Evolutionary conservation across 2,797 vertebrate species (phyloP), one percentile per base, ranked within the genome.

Genomic region (Parauchenoglanis ngamensis): DNA sequence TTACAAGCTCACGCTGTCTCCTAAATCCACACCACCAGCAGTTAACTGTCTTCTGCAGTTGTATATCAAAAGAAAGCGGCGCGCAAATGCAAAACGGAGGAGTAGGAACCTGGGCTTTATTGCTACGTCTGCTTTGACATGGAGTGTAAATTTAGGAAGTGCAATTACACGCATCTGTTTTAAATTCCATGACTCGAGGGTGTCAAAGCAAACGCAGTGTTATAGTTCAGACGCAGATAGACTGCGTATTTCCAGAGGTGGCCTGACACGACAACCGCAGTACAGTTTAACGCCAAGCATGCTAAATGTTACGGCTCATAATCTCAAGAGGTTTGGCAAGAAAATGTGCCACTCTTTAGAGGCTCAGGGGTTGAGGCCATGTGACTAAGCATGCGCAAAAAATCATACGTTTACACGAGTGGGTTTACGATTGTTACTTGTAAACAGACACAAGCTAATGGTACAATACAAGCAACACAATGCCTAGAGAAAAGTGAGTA

Each of bases 141-240:
- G 67, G 72, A 35, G 72, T 79, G 68, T 87, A 89, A 85, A 93
- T 91, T 87, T 91, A 88, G 88, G 88, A 85, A 4, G 23, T 17
- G 85, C 88, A 92, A 92, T 90, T 92, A 90, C 72, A 57, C 46
- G 23, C 54, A 23, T 89, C 89, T 87, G 84, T 67, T 91, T 91
- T 88, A 23, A 77, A 40, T 54, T 67, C 78, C 1, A 31, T 40
- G 72, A 88, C 88, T 86, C 54, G 56, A 68, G 68, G 83, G 73
- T 52, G 75, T 87, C 79, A 72, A 70, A 83, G 63, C 49, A 56
- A 23, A 8, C 0, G 44, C 25, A 52, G 61, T 46, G 49, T 78
- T 82, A 63, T 56, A 61, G 63, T 28, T 77, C 72, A 85, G 63
- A 68, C 25, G 23, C 13, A 11, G 19, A 77, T 25, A 70, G 49